Evolutionary conservation across 2,797 vertebrate genomes (phyloP).

Genomic region (Harpagifer antarcticus): DNA sequence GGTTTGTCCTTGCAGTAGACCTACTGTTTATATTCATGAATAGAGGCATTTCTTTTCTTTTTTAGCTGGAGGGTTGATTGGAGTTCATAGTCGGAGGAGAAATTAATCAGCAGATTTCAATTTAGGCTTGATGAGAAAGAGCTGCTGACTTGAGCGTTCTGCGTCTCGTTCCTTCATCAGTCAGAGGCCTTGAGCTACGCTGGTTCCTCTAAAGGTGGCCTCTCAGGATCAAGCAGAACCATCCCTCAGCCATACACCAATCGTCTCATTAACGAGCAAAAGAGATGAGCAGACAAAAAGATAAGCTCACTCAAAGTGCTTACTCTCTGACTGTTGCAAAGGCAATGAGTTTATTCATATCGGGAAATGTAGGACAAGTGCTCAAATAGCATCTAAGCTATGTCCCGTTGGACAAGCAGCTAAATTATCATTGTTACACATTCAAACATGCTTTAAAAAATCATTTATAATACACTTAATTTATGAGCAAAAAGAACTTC

Average conservation of each 20-base stretch:
- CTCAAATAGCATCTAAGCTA: neutral
- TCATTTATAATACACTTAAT: neutral
- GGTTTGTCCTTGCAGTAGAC: constrained; percentile 43
- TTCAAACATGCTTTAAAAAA: neutral
- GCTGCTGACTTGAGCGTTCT: constrained; percentile 66
- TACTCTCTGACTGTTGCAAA: constrained; percentile 29
- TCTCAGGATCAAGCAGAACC: constrained; percentile 43
- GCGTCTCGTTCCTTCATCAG: constrained; percentile 55
- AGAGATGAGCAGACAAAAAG: constrained; percentile 52
- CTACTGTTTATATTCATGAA: constrained; percentile 60
- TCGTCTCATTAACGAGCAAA: constrained; percentile 68
- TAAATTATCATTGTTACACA: neutral
- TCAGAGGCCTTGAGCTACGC: constrained; percentile 56
- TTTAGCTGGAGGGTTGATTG: constrained; percentile 56
- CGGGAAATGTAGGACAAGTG: constrained; percentile 24
- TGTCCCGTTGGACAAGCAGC: neutral
- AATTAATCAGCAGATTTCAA: constrained; percentile 75
- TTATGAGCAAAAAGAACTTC: neutral
- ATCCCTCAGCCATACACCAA: constrained; percentile 45
- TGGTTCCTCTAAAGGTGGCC: constrained; percentile 54
- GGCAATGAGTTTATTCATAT: constrained; percentile 30
- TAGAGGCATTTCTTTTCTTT: constrained; percentile 24
- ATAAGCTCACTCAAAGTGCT: constrained; percentile 41
- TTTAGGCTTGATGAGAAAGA: constrained; percentile 67
- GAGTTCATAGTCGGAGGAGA: constrained; percentile 64